Evolutionary conservation across 2,888 invertebrate genomes (phyloP), one percentile per base, ranked within the genome.

Genomic region (Ormyrus pomaceus): DNA sequence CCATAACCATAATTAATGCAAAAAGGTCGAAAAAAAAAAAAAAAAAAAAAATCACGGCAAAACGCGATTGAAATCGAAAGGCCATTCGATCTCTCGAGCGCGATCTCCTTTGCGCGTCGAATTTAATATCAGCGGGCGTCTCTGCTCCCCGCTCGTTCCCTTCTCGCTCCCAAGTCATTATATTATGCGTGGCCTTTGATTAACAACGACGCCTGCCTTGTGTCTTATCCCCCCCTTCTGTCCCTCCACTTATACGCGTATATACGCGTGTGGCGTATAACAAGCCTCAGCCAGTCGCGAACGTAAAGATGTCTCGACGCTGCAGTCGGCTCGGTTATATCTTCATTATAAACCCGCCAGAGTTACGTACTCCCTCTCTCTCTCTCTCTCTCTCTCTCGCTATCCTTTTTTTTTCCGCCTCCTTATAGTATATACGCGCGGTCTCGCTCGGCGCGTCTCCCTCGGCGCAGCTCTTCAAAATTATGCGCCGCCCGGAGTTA

Each of bases 291-390:
- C 83, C 81, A 85, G 84, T 85, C 84, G 84, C 84, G 83, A 82
- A 83, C 88, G 89, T 89, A 89, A 89, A 89, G 88, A 89, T 89
- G 89, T 90, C 89, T 89, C 87, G 87, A 85, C 86, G 85, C 86
- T 34, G 84, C 85, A 34, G 34, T 87, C 84, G 86, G 85, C 86
- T 87, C 85, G 88, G 89, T 89, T 89, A 88, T 89, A 89, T 90
- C 90, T 90, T 89, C 89, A 89, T 90, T 90, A 89, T 87, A 87
- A 88, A 84, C 84, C 82, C 83, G 85, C 81, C 85, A 87, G 87
- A 89, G 87, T 89, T 89, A 89, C 89, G 88, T 89, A 89, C 88
- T 89, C 85, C 72, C 45, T 71, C 66, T 77, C 74, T 85, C 85
- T 83, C 82, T 48, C 7, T 53, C 70, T 66, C 55, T 76, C 82